Conservation (phyloP, 2,888 invertebrate genomes). For the Eilema depressum region DNA sequence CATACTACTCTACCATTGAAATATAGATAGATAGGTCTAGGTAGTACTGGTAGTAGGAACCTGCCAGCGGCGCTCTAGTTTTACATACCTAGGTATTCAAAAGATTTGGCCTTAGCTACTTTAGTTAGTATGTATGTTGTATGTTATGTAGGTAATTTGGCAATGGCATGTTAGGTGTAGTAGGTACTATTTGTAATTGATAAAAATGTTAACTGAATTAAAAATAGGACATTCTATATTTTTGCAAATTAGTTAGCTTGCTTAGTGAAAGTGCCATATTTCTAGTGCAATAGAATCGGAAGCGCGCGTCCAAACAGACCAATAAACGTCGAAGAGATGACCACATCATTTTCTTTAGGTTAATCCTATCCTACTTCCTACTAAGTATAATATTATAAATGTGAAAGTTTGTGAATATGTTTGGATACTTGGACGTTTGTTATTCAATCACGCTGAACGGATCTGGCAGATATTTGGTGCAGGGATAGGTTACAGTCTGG, state of each 20-base stretch:
- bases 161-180: background rate
- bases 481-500: too few species aligned
- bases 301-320: slow-evolving; percentile 23
- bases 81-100: background rate
- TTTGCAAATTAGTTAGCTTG: background rate
- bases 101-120: background rate
- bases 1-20: background rate
- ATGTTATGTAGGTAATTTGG: background rate
- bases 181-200: too few species aligned
- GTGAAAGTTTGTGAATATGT: too few species aligned
- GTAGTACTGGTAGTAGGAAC: too few species aligned
- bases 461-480: too few species aligned
- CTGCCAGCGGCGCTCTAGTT: background rate
- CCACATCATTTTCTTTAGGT: slow-evolving; percentile 27
- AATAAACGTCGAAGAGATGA: slow-evolving; percentile 27
- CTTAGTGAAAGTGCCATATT: slow-evolving; percentile 42
- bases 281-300: slow-evolving; percentile 33
- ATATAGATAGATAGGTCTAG: background rate
- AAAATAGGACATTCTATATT: background rate
- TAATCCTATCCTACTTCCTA: background rate
- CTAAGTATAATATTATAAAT: too few species aligned
- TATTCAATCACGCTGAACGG: too few species aligned
- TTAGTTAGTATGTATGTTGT: too few species aligned
- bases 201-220: background rate
- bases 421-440: too few species aligned